Evolutionary conservation across 2,888 invertebrate genomes (phyloP), one percentile per base, ranked within the genome.

Genomic region (Oxyteleia sp.): DNA sequence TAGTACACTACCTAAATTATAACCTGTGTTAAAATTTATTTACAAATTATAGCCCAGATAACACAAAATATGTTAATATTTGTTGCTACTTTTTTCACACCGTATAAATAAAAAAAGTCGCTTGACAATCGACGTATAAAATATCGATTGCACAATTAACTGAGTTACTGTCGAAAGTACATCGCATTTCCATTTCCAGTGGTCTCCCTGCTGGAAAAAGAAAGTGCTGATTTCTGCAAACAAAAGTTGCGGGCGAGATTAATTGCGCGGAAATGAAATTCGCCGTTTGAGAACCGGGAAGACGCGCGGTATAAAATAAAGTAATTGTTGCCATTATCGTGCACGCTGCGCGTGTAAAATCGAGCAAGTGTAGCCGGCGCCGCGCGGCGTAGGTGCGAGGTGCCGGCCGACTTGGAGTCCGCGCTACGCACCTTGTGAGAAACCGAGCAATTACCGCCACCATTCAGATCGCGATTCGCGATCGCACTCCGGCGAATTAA

Each of bases 261-360:
- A 84, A 86, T 86, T 81, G 86, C 87, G 87, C 86, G 90, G 89
- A 90, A 89, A 88, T 85, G 85, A 87, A 87, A 88, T 86, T 88
- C 66, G 76, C 53, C 82, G 82, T 64, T 90, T 87, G 89, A 88
- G 90, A 91, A 90, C 89, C 88, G 89, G 89, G 87, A 90, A 91
- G 90, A 89, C 87, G 89, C 51, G 75, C 82, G 72, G 75, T 68
- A 86, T 88, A 89, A 91, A 92, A 91, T 91, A 89, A 90, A 91
- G 90, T 92, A 92, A 92, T 92, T 90, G 92, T 91, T 90, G 90
- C 90, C 86, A 91, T 92, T 92, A 92, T 86, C 87, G 86, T 78
- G 85, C 72, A 83, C 78, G 78, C 63, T 45, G 82, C 75, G 68
- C 66, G 82, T 59, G 87, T 87, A 78, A 82, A 81, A 49, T 63